A percentile compares a stretch with the other conserved stretches of the same genome.
phyloP scores from a whole-genome alignment of 2,113 vertebrate genomes.

The Isurus oxyrinchus region DNA sequence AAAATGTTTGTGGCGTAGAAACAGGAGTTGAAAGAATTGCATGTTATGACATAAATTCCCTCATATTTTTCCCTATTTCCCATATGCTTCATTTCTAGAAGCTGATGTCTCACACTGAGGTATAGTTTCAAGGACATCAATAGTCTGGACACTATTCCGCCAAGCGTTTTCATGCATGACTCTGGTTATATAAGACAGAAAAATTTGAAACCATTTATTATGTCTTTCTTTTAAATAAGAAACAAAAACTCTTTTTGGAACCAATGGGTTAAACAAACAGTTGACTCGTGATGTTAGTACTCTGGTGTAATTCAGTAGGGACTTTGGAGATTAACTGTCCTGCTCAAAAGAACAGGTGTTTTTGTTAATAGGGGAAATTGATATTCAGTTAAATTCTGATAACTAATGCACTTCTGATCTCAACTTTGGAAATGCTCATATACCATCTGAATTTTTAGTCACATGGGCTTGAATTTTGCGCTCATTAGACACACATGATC shows the following conservation, averaged over 20 bases:
- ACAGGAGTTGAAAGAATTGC: neutral
- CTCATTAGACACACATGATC: no score
- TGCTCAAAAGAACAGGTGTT: slow-evolving; percentile 1
- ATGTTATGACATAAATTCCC: neutral
- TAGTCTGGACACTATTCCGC: neutral
- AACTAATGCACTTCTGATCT: neutral
- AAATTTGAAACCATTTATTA: neutral
- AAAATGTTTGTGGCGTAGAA: neutral
- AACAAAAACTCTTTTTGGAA: neutral
- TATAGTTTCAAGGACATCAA: neutral
- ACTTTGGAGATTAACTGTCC: neutral
- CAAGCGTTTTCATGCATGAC: neutral
- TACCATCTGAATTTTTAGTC: neutral
- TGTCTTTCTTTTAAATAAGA: neutral
- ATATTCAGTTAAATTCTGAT: neutral
- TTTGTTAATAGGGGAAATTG: neutral
- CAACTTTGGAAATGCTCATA: neutral
- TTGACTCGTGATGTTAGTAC: neutral
- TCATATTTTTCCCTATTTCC: neutral
- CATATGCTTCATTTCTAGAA: neutral
- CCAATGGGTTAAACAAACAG: neutral
- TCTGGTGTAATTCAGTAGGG: neutral
- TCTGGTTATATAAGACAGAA: neutral
- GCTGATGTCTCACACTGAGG: neutral
- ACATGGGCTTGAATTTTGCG: neutral